Base-by-base conservation (phyloP, 2,797 vertebrate genomes). In the Scleropages formosus region DNA sequence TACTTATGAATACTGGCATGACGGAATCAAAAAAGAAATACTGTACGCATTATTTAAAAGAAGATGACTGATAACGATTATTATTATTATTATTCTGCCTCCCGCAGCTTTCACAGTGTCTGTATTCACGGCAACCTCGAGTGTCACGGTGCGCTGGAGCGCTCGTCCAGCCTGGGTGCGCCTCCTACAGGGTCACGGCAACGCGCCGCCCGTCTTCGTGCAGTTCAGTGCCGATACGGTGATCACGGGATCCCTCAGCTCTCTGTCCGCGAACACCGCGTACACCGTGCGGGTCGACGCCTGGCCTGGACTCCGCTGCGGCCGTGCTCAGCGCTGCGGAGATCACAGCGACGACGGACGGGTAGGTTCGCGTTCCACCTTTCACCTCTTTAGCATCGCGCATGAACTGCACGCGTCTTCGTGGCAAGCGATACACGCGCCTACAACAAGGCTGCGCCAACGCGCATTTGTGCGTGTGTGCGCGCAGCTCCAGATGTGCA, bases 401-500 rank as follows among this genome's bases (percentile, higher is more conserved):
- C n/a, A n/a, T n/a, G n/a, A n/a, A n/a, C n/a, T n/a, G n/a, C n/a
- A n/a, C n/a, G n/a, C n/a, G n/a, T n/a, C n/a, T n/a, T n/a, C n/a
- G n/a, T n/a, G n/a, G n/a, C n/a, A n/a, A n/a, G n/a, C n/a, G n/a
- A n/a, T n/a, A n/a, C n/a, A n/a, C n/a, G n/a, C n/a, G n/a, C n/a
- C n/a, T n/a, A n/a, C n/a, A n/a, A n/a, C n/a, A n/a, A n/a, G n/a
- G n/a, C n/a, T n/a, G n/a, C n/a, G n/a, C n/a, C n/a, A n/a, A n/a
- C n/a, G n/a, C n/a, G n/a, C n/a, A n/a, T n/a, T 20, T 24, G 15
- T 70, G 60, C 56, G 39, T 60, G 18, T 73, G 22, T 51, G 16
- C 22, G 70, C 68, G 11, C 77, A 98, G 96, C 93, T 80, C 95
- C 95, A 6, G 93, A 94, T 7, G 82, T 90, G 49, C 95, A 97